Conservation (phyloP, 2,888 invertebrate species). For the Ecliptopera silaceata region DNA sequence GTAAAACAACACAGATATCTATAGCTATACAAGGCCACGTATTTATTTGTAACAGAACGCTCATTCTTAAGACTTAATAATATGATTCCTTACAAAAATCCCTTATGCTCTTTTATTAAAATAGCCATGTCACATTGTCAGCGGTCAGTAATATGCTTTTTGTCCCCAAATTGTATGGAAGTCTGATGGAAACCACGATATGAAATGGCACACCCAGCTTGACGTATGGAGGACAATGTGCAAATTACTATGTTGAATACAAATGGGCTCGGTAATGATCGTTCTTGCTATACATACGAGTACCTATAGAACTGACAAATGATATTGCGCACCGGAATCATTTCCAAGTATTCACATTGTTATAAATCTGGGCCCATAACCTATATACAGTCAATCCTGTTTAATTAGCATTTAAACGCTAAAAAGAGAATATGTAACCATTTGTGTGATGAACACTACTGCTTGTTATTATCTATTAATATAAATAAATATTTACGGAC, state of each 20-base stretch:
- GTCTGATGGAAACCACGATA: constrained; percentile 47
- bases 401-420: too few relatives aligned
- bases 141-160: constrained; percentile 48
- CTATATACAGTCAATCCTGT: neutral
- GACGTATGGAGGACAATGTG: constrained; percentile 23
- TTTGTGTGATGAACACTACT: too few relatives aligned
- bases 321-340: neutral
- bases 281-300: constrained; percentile 3
- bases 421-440: too few relatives aligned
- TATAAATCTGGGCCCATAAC: neutral
- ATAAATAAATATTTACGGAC: too few relatives aligned
- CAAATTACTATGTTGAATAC: constrained; percentile 26
- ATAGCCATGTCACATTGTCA: constrained; percentile 28
- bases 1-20: too few relatives aligned
- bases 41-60: too few relatives aligned
- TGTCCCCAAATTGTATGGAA: constrained; percentile 54
- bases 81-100: constrained; percentile 15
- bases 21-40: too few relatives aligned
- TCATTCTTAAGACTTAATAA: too few relatives aligned
- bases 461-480: too few relatives aligned
- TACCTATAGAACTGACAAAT: neutral
- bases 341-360: neutral
- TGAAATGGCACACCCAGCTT: constrained; percentile 41
- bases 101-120: constrained; percentile 23
- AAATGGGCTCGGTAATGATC: constrained; percentile 25